Percentiles rank a stretch among this genome's conserved stretches.
Conservation (phyloP, 2,888 invertebrate genomes). For the Barypeithes pellucidus region DNA sequence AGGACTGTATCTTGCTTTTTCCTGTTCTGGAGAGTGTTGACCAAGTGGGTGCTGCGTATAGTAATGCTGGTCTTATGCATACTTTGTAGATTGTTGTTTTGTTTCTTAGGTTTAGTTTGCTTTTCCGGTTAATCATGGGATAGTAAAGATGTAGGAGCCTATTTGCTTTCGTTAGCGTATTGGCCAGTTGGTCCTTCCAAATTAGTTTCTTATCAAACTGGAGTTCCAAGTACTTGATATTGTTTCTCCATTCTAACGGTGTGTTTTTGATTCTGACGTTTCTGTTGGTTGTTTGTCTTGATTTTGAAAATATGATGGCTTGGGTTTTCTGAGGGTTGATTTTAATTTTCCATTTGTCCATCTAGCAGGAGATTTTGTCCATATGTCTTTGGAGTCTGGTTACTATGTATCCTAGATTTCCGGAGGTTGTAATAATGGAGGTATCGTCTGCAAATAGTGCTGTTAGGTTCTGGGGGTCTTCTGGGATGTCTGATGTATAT, state of each 20-base stretch:
- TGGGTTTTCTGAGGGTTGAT: slow-evolving; percentile 19
- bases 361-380: neutral
- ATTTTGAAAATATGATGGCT: slow-evolving; percentile 3
- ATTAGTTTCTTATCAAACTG: neutral
- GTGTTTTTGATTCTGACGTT: neutral
- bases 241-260: neutral
- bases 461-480: neutral
- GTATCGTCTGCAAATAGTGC: slow-evolving; percentile 20
- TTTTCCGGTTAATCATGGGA: neutral
- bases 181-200: neutral
- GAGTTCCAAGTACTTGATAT: neutral
- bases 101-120: neutral
- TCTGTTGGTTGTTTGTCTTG: neutral
- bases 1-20: too few species aligned
- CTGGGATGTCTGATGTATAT: slow-evolving; percentile 23
- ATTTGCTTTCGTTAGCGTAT: neutral
- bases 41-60: too few species aligned
- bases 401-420: neutral
- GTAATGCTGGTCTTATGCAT: neutral
- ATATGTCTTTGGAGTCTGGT: neutral
- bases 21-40: too few species aligned
- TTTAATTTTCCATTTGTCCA: slow-evolving; percentile 20
- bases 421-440: neutral
- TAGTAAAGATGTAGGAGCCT: neutral
- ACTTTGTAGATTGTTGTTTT: slow-evolving; percentile 1